Base-by-base conservation (phyloP, 1,140 invertebrate species). In the Venturia canescens region DNA sequence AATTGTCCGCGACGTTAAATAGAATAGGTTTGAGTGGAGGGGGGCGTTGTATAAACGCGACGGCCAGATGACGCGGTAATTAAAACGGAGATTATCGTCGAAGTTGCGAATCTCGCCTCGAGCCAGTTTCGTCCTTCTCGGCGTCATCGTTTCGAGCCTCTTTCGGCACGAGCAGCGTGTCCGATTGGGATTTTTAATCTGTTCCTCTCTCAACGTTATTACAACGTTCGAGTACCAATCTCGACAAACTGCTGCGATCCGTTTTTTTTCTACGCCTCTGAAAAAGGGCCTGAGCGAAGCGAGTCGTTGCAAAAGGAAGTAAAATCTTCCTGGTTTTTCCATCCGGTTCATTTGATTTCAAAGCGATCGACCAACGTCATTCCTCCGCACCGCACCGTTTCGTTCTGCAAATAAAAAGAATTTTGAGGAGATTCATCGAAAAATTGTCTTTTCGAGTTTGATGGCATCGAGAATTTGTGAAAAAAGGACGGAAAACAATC, bases 31-130 rank as follows among this genome's bases (percentile, higher is more conserved):
- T 69, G 83, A 82, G 84, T 77, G 78, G 81, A 81, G 79, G 84
- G 82, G 84, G 84, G 85, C 86, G 88, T 87, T 86, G 86, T 60
- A 85, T 91, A 88, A 82, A 83, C 86, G 87, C 85, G 90, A 88
- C 85, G 86, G 80, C 87, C 91, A 92, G 91, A 91, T 92, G 91
- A 91, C 87, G 90, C 87, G 83, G 88, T 89, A 91, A 92, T 92
- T 92, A 92, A 92, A 92, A 90, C 84, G 80, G 78, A 80, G 90
- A 86, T 88, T 90, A 91, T 91, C 87, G 85, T 89, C 86, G 78
- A 92, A 92, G 87, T 92, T 91, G n/a, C n/a, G 78, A 83, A 78
- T 79, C 78, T 50, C 18, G 78, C 50, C 80, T 75, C 82, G 26
- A 69, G 60, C 79, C 81, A 82, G 80, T 69, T 31, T n/a, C 9